Conservation (phyloP, 1,140 invertebrate genomes). For the Zaprionus ornatus region DNA sequence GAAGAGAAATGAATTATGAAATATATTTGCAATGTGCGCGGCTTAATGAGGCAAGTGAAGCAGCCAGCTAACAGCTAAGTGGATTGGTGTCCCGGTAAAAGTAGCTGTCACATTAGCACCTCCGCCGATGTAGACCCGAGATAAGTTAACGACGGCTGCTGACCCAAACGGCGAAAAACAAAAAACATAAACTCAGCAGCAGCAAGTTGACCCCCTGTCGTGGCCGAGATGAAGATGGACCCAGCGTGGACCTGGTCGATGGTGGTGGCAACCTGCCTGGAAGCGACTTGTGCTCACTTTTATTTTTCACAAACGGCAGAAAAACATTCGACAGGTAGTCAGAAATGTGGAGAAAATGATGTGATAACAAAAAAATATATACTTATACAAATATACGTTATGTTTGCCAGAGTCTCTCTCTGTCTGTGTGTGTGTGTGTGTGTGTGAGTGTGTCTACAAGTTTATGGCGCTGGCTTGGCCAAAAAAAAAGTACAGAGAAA, state of each 20-base stretch:
- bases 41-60: conserved; percentile 53
- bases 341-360: conserved; percentile 65
- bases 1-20: conserved; percentile 70
- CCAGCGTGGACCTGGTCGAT: conserved; percentile 5
- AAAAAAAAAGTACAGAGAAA: conserved; percentile 31
- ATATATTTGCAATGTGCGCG: conserved; percentile 59
- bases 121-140: conserved; percentile 70
- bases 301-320: conserved; percentile 74
- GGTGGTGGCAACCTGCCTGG: conserved; percentile 36
- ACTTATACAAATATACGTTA: conserved; percentile 24
- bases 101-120: conserved; percentile 81
- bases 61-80: conserved; percentile 16
- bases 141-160: conserved; percentile 69
- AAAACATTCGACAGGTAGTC: conserved; percentile 67
- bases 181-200: background rate
- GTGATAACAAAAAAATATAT: conserved; percentile 61
- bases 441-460: conserved; percentile 27
- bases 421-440: background rate
- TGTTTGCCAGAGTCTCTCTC: background rate
- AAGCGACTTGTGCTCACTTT: conserved; percentile 64
- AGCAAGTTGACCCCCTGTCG: conserved; percentile 35
- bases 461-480: conserved; percentile 48
- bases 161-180: conserved; percentile 31
- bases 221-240: conserved; percentile 36
- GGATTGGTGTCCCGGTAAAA: conserved; percentile 42